Base-by-base conservation (phyloP, 2,888 invertebrate genomes). In the Polyploca ridens region DNA sequence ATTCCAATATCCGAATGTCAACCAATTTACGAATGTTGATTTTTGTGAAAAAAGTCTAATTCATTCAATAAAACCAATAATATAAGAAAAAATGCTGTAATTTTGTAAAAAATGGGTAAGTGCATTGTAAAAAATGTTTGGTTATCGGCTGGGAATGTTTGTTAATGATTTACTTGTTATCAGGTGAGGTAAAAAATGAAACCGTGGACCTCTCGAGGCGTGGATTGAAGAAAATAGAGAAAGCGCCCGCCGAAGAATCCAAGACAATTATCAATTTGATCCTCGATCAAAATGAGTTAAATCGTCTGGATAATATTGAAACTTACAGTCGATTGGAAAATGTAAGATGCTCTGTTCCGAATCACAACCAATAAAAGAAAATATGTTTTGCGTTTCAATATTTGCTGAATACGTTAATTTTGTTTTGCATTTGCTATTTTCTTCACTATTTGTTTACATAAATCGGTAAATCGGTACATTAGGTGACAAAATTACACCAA, bases 291-390 rank as follows among this genome's bases (percentile, higher is more conserved):
- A 98, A 98, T 94, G 97, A 97, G 84, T 91, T 98, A 69, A 97
- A 97, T 82, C 96, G 97, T 77, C 95, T 98, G 78, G 98, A 98
- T 88, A 97, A 98, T 89, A 96, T 98, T 74, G 98, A 98, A 79
- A 96, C 96, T 38, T 98, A 97, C 88, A 94, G 95, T 66, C 96
- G 96, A 83, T 95, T 98, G 63, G 96, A 96, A 90, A 96, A 96
- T 94, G 97, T 97, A 94, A 89, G 87, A 60, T n/a, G 8, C 11
- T 10, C 3, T 13, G 7, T 33, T 58, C 16, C 5, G 3, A 33
- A 7, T 14, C 10, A 1, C 10, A 14, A 27, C 27, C 1, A 27
- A 27, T 1, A 27, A 27, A 27, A 27, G 27, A 27, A 27, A 60
- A 16, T 60, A 38, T 7, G 14, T 19, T 19, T 54, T 54, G 6